phyloP scores from a whole-genome alignment of 2,113 vertebrate genomes.

The Labrus mixtus region DNA sequence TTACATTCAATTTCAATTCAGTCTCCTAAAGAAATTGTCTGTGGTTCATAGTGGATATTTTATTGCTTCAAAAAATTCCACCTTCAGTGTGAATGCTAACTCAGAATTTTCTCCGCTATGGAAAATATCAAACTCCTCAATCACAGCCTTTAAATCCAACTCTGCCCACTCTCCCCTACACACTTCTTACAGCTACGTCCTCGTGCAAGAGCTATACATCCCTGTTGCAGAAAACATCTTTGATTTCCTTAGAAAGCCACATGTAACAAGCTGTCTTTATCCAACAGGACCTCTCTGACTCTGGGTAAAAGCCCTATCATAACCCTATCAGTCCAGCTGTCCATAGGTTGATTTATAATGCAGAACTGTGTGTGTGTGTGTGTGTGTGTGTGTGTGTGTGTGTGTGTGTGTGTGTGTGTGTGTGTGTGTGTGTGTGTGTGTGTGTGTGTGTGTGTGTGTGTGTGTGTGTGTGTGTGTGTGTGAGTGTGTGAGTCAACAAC shows the following conservation, averaged over 20 bases:
- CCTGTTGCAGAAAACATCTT: conserved; percentile 20
- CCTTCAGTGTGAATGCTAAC: not conserved
- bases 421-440: conserved; percentile 1
- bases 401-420: conserved; percentile 23
- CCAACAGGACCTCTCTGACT: conserved; percentile 24
- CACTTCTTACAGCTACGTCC: conserved; percentile 12
- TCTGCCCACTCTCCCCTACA: not conserved
- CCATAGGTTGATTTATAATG: not conserved
- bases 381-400: not conserved
- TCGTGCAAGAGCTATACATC: conserved; percentile 23
- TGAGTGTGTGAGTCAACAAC: conserved; percentile 11
- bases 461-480: conserved; percentile 17
- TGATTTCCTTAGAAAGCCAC: conserved; percentile 38
- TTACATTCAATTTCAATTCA: too few species aligned
- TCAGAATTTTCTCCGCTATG: conserved; percentile 11
- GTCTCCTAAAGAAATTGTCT: too few species aligned
- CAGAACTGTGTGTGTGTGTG: not conserved
- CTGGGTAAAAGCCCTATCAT: conserved; percentile 23
- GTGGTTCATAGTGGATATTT: not conserved
- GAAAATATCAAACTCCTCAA: conserved; percentile 6
- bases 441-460: not conserved
- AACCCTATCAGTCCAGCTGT: not conserved
- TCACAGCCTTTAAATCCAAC: not conserved
- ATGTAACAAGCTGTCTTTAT: conserved; percentile 29
- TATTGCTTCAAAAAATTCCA: conserved; percentile 11